Conservation (phyloP, 1,140 invertebrate species). For the Cydia amplana region DNA sequence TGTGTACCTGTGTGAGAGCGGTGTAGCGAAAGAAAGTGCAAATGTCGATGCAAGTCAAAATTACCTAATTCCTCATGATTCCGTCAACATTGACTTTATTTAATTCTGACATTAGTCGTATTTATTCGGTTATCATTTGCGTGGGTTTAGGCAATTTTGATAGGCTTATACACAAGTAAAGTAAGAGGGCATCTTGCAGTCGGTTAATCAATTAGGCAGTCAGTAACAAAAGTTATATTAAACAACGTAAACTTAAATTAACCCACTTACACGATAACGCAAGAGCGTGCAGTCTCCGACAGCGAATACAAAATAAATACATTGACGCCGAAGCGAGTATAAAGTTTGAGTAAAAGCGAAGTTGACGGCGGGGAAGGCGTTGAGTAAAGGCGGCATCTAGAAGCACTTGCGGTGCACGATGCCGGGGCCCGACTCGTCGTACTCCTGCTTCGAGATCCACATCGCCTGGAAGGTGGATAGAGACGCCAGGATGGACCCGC, state of each 20-base stretch:
- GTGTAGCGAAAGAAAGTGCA: background rate
- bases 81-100: background rate
- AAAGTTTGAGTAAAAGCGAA: constrained; percentile 40
- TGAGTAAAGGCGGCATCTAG: constrained; percentile 81
- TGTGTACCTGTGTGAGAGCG: background rate
- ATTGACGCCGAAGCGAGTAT: constrained; percentile 37
- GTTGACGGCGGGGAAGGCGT: constrained; percentile 25
- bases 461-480: constrained; percentile 94
- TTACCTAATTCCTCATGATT: background rate
- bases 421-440: constrained; percentile 95
- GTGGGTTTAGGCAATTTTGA: background rate
- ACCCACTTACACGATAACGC: constrained; percentile 45
- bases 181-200: background rate
- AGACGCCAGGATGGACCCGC: constrained; percentile 91
- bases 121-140: background rate
- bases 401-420: constrained; percentile 98
- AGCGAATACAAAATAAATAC: constrained; percentile 45
- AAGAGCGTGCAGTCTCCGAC: constrained; percentile 46
- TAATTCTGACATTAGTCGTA: background rate
- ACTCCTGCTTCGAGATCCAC: constrained; percentile 98
- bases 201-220: constrained; percentile 24
- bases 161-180: no score
- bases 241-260: constrained; percentile 42
- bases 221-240: constrained; percentile 37
- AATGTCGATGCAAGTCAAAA: background rate